A percentile compares a stretch with the other conserved stretches of the same genome.
These are phyloP conservation scores for Neomicropteryx cornuta DNA, from an alignment of 1,140 invertebrate genomes.

Conservation along the genomic window DNA sequence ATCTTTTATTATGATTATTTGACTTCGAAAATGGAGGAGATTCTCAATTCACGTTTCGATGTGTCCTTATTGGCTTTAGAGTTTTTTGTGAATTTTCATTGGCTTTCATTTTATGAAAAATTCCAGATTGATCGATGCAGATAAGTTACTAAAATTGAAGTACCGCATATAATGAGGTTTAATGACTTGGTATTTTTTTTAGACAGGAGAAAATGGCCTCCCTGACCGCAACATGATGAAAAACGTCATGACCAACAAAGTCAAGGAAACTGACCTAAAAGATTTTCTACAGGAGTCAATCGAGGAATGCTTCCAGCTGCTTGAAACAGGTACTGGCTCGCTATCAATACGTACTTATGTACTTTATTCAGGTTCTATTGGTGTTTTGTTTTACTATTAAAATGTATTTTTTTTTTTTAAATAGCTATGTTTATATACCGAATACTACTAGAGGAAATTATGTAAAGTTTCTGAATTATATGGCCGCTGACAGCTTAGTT, in stretches of 20 bases:
- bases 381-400: too few species aligned
- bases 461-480: too few species aligned
- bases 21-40: neutral
- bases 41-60: too few species aligned
- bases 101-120: too few species aligned
- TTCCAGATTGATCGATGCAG: neutral
- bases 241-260: slow-evolving; percentile 37
- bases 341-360: too few species aligned
- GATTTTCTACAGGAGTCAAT: slow-evolving; percentile 43
- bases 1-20: neutral
- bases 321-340: slow-evolving; percentile 25
- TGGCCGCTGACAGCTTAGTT: too few species aligned
- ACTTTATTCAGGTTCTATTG: too few species aligned
- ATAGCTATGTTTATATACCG: too few species aligned
- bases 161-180: neutral
- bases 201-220: slow-evolving; percentile 40
- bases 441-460: too few species aligned
- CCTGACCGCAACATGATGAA: slow-evolving; percentile 41
- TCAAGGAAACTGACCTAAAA: slow-evolving; percentile 37
- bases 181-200: slow-evolving; percentile 1
- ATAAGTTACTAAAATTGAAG: neutral
- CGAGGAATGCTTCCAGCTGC: slow-evolving; percentile 42
- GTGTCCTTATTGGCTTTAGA: too few species aligned
- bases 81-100: too few species aligned
- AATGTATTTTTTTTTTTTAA: too few species aligned